A percentile compares a stretch with the other conserved stretches of the same genome.
These are phyloP conservation scores for Polia nebulosa DNA, from an alignment of 2,888 invertebrate species.

Conservation along the genomic window DNA sequence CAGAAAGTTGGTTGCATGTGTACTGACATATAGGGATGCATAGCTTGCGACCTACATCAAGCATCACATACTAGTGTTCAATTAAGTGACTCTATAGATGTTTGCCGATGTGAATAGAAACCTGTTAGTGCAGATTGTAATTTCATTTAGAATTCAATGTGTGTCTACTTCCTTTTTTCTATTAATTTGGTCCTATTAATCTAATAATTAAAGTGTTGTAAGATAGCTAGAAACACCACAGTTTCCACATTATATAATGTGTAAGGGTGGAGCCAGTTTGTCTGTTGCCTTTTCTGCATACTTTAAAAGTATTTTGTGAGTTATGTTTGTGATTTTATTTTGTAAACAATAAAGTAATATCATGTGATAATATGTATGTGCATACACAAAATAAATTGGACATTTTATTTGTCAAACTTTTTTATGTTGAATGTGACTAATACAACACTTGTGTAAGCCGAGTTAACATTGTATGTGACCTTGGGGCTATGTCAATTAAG, in stretches of 20 bases:
- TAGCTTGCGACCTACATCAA: slow-evolving; percentile 61
- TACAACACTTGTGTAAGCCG: slow-evolving; percentile 31
- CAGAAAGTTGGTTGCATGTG: slow-evolving; percentile 33
- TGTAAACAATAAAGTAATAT: slow-evolving; percentile 11
- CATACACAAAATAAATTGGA: neutral
- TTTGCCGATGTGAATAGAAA: slow-evolving; percentile 58
- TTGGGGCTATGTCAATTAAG: slow-evolving; percentile 76
- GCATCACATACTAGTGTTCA: slow-evolving; percentile 44
- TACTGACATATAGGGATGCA: slow-evolving; percentile 36
- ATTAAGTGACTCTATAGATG: slow-evolving; percentile 62
- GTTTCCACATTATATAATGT: slow-evolving; percentile 11
- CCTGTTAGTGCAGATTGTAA: slow-evolving; percentile 44
- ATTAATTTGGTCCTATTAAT: neutral
- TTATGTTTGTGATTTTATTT: slow-evolving; percentile 16
- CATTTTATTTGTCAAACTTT: neutral
- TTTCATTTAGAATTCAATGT: slow-evolving; percentile 17
- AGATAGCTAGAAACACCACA: slow-evolving; percentile 2
- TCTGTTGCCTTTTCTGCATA: neutral
- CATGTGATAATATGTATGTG: slow-evolving; percentile 22
- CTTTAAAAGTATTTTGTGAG: slow-evolving; percentile 2
- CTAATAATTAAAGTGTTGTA: neutral
- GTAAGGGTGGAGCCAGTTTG: slow-evolving; percentile 3
- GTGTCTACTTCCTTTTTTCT: neutral
- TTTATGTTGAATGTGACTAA: slow-evolving; percentile 3
- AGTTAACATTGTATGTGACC: slow-evolving; percentile 64